Conservation (phyloP, 2,797 vertebrate species). For the Chelidonichthys spinosus region DNA sequence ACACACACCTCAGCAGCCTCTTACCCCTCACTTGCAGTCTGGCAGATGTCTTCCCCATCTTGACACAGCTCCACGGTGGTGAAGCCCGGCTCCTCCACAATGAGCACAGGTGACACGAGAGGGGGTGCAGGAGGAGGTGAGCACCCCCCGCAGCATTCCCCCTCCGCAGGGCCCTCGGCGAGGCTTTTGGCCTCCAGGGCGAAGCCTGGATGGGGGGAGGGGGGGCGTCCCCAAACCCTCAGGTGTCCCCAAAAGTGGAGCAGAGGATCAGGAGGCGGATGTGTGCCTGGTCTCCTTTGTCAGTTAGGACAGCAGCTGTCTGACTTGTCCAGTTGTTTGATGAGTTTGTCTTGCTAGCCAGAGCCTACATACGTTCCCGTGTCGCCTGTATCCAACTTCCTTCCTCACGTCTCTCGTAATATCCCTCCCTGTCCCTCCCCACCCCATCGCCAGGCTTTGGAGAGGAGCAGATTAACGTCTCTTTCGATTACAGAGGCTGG, state of each 20-base stretch:
- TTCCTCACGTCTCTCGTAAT: conserved; percentile 65
- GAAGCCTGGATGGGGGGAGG: conserved; percentile 49
- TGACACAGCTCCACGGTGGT: conserved; percentile 73
- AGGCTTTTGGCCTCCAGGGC: conserved; percentile 80
- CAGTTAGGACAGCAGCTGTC: conserved; percentile 25
- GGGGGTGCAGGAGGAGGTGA: conserved; percentile 60
- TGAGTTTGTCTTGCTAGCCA: conserved; percentile 22
- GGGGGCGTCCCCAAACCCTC: conserved; percentile 25
- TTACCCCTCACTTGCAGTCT: conserved; percentile 77
- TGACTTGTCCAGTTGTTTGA: conserved; percentile 30
- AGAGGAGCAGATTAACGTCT: conserved; percentile 86
- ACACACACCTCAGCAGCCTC: conserved; percentile 21
- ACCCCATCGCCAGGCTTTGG: conserved; percentile 91
- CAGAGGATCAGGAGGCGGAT: conserved; percentile 17
- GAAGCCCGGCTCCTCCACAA: conserved; percentile 63
- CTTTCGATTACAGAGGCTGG: conserved; percentile 82
- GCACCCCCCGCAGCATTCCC: conserved; percentile 76
- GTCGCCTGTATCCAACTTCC: conserved; percentile 62
- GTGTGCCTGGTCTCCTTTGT: conserved; percentile 10
- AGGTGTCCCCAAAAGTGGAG: conserved; percentile 25
- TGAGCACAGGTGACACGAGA: conserved; percentile 55
- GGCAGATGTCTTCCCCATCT: conserved; percentile 66
- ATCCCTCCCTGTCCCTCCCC: conserved; percentile 80
- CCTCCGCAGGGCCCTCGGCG: conserved; percentile 72
- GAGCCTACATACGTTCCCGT: conserved; percentile 26